phyloP scores from a whole-genome alignment of 2,797 vertebrate species.

The Malurus leucopterus region DNA sequence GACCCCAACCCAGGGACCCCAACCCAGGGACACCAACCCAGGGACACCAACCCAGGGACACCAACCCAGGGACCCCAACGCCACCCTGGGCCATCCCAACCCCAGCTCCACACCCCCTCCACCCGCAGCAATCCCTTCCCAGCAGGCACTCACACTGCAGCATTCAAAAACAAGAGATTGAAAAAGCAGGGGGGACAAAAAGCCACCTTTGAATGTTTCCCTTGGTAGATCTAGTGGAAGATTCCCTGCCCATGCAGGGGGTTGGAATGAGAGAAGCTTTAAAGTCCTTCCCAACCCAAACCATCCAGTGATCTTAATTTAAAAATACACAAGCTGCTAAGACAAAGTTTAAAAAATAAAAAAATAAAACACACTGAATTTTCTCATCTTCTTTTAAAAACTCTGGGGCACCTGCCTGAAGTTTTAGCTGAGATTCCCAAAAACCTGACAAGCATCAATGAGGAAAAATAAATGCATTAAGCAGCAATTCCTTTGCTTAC shows the following conservation, averaged over 20 bases:
- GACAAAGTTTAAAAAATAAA: neutral
- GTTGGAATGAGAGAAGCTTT: neutral
- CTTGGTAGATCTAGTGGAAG: neutral
- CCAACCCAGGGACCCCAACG: too few species aligned
- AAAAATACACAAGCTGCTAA: neutral
- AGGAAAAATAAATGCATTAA: neutral
- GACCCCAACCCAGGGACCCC: too few species aligned
- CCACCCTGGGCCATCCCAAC: neutral
- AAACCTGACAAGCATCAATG: neutral
- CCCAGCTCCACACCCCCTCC: neutral
- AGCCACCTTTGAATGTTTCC: accelerated
- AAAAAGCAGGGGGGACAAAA: accelerated
- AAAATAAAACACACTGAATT: neutral
- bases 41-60: too few species aligned
- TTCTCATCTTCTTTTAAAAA: neutral
- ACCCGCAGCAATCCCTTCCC: neutral
- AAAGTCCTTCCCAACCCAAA: neutral
- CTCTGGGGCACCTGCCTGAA: neutral
- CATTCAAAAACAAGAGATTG: neutral
- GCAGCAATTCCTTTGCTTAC: neutral
- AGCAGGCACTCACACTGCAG: accelerated
- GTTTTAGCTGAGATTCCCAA: neutral
- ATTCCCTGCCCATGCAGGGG: neutral
- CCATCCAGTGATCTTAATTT: neutral
- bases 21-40: too few species aligned